phyloP scores from a whole-genome alignment of 2,888 invertebrate genomes.

The Caenorhabditis wallacei region DNA sequence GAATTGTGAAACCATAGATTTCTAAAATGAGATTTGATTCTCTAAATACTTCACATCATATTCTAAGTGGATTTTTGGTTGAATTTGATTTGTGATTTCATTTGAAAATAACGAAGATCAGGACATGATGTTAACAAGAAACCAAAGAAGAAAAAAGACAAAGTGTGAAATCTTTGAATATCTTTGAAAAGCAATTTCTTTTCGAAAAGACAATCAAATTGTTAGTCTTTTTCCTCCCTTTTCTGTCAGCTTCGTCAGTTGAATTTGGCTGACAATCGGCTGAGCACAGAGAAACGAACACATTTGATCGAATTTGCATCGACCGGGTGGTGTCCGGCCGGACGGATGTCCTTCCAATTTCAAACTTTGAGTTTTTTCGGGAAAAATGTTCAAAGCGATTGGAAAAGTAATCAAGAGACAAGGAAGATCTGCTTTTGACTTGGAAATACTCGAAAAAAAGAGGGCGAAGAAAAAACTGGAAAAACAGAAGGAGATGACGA shows the following conservation, averaged over 20 bases:
- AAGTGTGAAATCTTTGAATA: constrained; percentile 29
- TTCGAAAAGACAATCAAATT: constrained; percentile 31
- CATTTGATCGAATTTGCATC: constrained; percentile 59
- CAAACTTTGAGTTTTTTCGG: not conserved
- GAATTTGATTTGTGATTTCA: not conserved
- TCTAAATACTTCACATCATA: not conserved
- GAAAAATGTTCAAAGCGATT: not conserved
- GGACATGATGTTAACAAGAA: not conserved
- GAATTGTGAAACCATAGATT: not conserved
- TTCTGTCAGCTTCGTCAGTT: constrained; percentile 7
- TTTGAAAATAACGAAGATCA: not conserved
- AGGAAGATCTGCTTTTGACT: constrained; percentile 17
- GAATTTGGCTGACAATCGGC: not conserved
- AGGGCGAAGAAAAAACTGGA: not conserved
- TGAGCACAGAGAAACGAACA: constrained; percentile 24
- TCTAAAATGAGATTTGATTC: not conserved
- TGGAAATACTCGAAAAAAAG: not conserved
- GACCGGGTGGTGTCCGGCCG: constrained; percentile 37
- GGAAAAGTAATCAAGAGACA: constrained; percentile 9
- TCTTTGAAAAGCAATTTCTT: constrained; percentile 29
- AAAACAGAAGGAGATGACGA: not conserved
- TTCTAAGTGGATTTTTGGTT: not conserved
- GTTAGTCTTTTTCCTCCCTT: not conserved
- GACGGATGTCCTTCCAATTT: constrained; percentile 19
- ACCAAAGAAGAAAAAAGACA: not conserved